These are phyloP conservation scores for Chorisops tibialis DNA, from an alignment of 2,888 invertebrate genomes.

Conservation along the genomic window DNA sequence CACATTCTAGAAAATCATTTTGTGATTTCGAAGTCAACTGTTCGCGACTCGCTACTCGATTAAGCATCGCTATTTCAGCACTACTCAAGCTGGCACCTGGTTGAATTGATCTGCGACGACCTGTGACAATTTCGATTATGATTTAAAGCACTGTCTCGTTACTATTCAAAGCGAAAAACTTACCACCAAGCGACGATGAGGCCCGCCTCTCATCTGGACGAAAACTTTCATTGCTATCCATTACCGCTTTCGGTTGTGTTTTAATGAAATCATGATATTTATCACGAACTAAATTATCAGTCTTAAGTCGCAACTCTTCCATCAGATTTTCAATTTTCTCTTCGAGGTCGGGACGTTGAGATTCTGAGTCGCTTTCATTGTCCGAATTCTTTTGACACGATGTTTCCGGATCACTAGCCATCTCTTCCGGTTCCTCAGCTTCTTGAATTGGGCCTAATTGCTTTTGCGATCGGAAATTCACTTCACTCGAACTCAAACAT, in stretches of 20 bases:
- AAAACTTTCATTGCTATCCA: slow-evolving; percentile 49
- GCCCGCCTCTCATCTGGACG: slow-evolving; percentile 36
- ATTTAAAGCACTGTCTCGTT: background rate
- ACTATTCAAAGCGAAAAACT: background rate
- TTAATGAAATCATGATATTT: slow-evolving; percentile 61
- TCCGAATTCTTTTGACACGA: slow-evolving; percentile 48
- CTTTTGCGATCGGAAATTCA: slow-evolving; percentile 42
- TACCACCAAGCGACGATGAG: slow-evolving; percentile 35
- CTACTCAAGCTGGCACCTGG: slow-evolving; percentile 61
- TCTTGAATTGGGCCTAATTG: slow-evolving; percentile 52
- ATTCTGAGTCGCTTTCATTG: slow-evolving; percentile 53
- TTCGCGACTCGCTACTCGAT: slow-evolving; percentile 56
- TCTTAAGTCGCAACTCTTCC: slow-evolving; percentile 67
- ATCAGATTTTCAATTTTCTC: slow-evolving; percentile 71
- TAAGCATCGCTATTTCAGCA: slow-evolving; percentile 58
- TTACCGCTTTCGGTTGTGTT: slow-evolving; percentile 49
- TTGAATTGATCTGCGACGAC: slow-evolving; percentile 58
- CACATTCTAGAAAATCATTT: slow-evolving; percentile 45
- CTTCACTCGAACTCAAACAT: slow-evolving; percentile 56
- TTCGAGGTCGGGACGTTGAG: slow-evolving; percentile 64
- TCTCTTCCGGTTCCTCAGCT: slow-evolving; percentile 61
- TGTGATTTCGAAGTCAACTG: slow-evolving; percentile 38
- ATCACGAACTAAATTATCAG: slow-evolving; percentile 63
- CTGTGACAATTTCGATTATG: slow-evolving; percentile 33
- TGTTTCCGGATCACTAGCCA: slow-evolving; percentile 61